Percentiles rank a stretch among this genome's conserved stretches.
Evolutionary conservation across 2,888 invertebrate genomes (phyloP).

Genomic region (Agrotis segetum): DNA sequence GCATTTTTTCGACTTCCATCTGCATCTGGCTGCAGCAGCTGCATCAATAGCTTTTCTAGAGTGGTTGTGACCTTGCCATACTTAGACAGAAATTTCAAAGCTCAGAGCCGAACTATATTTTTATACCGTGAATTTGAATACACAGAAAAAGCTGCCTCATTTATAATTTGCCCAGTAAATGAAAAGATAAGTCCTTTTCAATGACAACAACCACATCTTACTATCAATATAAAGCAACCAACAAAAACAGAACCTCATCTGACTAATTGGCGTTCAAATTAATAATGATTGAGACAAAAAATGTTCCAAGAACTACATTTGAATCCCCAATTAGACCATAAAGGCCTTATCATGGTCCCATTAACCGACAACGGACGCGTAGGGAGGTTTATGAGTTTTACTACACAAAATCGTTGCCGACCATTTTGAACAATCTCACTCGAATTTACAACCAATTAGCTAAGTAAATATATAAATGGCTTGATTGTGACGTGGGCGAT

Average conservation of each 20-base stretch:
- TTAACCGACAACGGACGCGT: conserved; percentile 85
- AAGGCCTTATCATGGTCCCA: conserved; percentile 87
- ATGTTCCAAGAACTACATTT: conserved; percentile 75
- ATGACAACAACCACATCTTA: not conserved
- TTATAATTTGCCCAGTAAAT: not conserved
- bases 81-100: too few species aligned
- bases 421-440: conserved; percentile 85
- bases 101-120: not conserved
- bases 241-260: conserved; percentile 64
- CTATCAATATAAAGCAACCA: conserved; percentile 42
- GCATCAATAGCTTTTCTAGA: too few species aligned
- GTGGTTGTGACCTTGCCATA: too few species aligned
- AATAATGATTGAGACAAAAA: conserved; percentile 85
- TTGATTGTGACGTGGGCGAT: conserved; percentile 74
- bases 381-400: conserved; percentile 90
- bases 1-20: too few species aligned
- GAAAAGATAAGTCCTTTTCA: not conserved
- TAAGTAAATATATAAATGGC: conserved; percentile 81
- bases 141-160: not conserved
- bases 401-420: conserved; percentile 87
- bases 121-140: not conserved
- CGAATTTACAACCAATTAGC: conserved; percentile 89
- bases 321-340: conserved; percentile 87
- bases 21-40: too few species aligned
- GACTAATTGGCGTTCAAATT: conserved; percentile 86